Evolutionary conservation across 2,113 vertebrate species (phyloP).

Genomic region (Garra rufa): DNA sequence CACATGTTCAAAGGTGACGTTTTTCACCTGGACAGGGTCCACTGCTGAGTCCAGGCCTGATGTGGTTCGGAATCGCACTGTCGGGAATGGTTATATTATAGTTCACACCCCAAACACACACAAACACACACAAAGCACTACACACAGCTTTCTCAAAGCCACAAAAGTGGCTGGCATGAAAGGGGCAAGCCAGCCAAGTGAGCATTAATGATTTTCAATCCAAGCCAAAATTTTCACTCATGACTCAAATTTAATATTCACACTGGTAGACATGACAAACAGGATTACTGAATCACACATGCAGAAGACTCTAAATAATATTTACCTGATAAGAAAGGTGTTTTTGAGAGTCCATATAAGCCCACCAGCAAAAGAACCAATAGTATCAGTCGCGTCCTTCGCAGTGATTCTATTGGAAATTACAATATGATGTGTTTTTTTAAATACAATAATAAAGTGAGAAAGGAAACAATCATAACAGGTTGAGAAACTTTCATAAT

Average conservation of each 20-base stretch:
- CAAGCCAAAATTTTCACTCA: background rate
- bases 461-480: background rate
- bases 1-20: slow-evolving; percentile 97
- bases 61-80: slow-evolving; percentile 96
- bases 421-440: background rate
- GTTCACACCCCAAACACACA: slow-evolving; percentile 70
- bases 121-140: background rate
- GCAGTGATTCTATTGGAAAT: slow-evolving; percentile 83
- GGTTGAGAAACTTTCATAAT: background rate
- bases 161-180: background rate
- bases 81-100: slow-evolving; percentile 76
- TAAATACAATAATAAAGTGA: background rate
- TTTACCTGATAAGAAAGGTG: slow-evolving; percentile 94
- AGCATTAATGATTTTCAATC: background rate
- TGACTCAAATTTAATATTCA: background rate
- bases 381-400: slow-evolving; percentile 89
- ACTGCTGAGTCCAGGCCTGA: slow-evolving; percentile 94
- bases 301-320: slow-evolving; percentile 49
- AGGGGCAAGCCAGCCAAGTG: background rate
- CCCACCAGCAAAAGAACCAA: slow-evolving; percentile 84
- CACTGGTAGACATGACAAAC: slow-evolving; percentile 15
- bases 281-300: background rate
- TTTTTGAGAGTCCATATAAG: slow-evolving; percentile 90
- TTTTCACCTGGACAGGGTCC: slow-evolving; percentile 97
- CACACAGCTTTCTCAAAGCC: background rate